Conservation (phyloP, 2,113 vertebrate genomes). For the Zootoca vivipara region DNA sequence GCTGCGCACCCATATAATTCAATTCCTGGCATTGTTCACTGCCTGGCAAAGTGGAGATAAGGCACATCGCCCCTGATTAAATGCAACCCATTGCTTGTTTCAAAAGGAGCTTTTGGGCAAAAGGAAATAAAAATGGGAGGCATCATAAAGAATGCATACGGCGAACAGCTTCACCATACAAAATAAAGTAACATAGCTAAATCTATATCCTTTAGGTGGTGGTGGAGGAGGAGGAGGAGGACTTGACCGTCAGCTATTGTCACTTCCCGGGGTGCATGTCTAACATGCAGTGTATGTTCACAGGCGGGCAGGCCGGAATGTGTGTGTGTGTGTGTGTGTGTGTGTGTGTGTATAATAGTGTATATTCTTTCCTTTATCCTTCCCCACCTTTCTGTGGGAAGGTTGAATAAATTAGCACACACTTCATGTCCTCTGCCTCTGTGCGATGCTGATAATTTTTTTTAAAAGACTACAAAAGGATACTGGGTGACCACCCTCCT, state of each 20-base stretch:
- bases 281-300: not conserved
- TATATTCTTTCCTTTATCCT: not conserved
- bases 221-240: not conserved
- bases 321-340: not conserved
- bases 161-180: not conserved
- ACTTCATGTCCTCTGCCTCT: constrained; percentile 14
- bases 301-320: not conserved
- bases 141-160: not conserved
- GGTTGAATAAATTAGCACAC: constrained; percentile 6
- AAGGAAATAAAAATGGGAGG: constrained; percentile 6
- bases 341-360: not conserved
- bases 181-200: constrained; percentile 24
- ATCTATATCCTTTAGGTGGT: not conserved
- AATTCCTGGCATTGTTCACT: constrained; percentile 33
- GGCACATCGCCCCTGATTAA: constrained; percentile 23
- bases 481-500: not conserved
- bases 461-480: constrained; percentile 5
- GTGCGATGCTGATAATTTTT: constrained; percentile 17
- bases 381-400: not conserved
- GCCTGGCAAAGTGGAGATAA: constrained; percentile 36
- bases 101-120: constrained; percentile 24
- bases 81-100: constrained; percentile 24
- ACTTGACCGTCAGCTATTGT: not conserved
- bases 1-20: constrained; percentile 19
- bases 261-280: not conserved